Evolutionary conservation across 2,113 vertebrate genomes (phyloP), one percentile per base, ranked within the genome.

Genomic region (Etheostoma cragini): DNA sequence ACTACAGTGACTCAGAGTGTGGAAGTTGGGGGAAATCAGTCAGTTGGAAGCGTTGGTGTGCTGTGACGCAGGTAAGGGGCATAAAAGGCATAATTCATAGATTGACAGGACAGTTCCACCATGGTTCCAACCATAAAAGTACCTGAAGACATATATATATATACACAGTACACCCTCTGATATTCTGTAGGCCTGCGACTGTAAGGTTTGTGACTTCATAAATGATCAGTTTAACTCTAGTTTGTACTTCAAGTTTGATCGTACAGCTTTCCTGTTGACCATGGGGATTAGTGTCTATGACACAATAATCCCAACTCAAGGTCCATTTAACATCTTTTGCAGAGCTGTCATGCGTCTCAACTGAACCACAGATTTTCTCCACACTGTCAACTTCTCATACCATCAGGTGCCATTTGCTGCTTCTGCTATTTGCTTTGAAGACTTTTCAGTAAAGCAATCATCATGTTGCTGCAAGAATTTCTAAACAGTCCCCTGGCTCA

Each of bases 371-470:
- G 26, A 76, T 64, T 33, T 60, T 47, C 56, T 11, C 47, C 22
- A 50, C 52, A 24, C 56, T 47, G 49, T 56, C 58, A n/a, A 8
- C 49, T 17, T 17, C 24, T 46, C 45, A 68, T 47, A 35, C 71
- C 3, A 14, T 53, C 53, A 38, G 21, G 13, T 61, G 38, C 62
- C 15, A 33, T 63, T 33, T 52, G 35, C 35, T 14, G 70, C 64
- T 42, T 22, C 38, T 30, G 65, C 7, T 19, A 61, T 72, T 53
- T 82, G 47, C 30, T 72, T 65, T 71, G 22, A n/a, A 38, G 30
- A 56, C 30, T 58, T 76, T 42, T 50, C 70, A 63, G 42, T 19
- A 1, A 58, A 70, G 58, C 45, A 57, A 80, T 84, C 57, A 58
- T 57, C 14, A 2, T 1, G 15, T 57, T 24, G 70, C 58, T 45